Percentiles rank a stretch among this genome's conserved stretches.
Conservation (phyloP, 2,888 invertebrate genomes). For the Choreutis nemorana region DNA sequence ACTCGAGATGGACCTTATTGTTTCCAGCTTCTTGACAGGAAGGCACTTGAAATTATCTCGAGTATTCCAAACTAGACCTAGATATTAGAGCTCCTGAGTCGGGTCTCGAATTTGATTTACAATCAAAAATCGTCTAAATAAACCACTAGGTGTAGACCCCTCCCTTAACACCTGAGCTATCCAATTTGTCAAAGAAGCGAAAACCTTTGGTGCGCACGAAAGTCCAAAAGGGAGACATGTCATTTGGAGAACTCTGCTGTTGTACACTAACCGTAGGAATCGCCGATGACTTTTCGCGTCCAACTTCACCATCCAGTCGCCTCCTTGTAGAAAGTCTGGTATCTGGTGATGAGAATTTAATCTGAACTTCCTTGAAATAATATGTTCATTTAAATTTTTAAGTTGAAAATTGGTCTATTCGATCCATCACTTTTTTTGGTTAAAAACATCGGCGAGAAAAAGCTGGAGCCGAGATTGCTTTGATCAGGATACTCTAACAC, state of each 20-base stretch:
- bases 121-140: conserved; percentile 10
- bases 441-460: conserved; percentile 9
- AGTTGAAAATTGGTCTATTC: conserved; percentile 15
- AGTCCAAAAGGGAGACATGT: conserved; percentile 17
- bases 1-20: too few species aligned
- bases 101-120: conserved; percentile 6
- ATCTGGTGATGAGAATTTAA: conserved; percentile 8
- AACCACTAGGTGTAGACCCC: conserved; percentile 5
- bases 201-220: conserved; percentile 14
- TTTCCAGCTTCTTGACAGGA: too few species aligned
- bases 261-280: conserved; percentile 13
- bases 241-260: conserved; percentile 13
- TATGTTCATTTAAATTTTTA: conserved; percentile 11
- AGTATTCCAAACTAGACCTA: conserved; percentile 3
- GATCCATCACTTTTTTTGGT: conserved; percentile 7
- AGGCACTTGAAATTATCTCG: too few species aligned
- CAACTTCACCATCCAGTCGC: conserved; percentile 13
- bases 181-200: conserved; percentile 15
- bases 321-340: conserved; percentile 10
- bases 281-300: conserved; percentile 12
- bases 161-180: conserved; percentile 12
- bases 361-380: conserved; percentile 7
- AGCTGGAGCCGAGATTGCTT: conserved; percentile 5
- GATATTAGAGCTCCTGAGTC: conserved; percentile 2
- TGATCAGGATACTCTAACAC: conserved; percentile 3